A percentile compares a stretch with the other conserved stretches of the same genome.
These are phyloP conservation scores for Cygnus atratus DNA, from an alignment of 2,113 vertebrate genomes.

Conservation along the genomic window DNA sequence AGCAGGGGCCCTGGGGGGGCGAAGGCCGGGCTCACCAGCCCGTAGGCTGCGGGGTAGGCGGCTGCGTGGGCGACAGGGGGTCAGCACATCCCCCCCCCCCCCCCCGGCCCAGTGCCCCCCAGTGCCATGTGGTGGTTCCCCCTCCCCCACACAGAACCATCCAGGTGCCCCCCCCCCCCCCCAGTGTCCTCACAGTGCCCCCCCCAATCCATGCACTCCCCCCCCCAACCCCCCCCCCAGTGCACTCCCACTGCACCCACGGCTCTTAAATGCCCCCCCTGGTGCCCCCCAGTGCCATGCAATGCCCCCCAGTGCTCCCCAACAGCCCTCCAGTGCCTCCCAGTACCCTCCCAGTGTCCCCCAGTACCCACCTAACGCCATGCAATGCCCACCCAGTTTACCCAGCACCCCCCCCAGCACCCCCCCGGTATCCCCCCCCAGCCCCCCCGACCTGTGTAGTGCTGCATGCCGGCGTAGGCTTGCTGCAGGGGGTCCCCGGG, in stretches of 20 bases:
- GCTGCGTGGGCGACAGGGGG: slow-evolving; percentile 70
- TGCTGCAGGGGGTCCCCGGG: slow-evolving; percentile 91
- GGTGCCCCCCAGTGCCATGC: no score
- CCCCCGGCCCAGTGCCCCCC: no score
- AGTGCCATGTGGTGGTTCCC: no score
- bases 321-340: background rate
- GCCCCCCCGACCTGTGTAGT: slow-evolving; percentile 85
- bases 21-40: slow-evolving; percentile 88
- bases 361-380: background rate
- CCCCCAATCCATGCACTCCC: no score
- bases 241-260: no score
- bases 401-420: background rate
- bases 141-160: no score
- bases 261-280: no score
- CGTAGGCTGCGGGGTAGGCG: slow-evolving; percentile 89
- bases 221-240: no score
- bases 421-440: background rate
- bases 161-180: no score
- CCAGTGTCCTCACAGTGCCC: no score
- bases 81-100: background rate
- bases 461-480: slow-evolving; percentile 93
- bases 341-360: background rate
- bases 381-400: background rate
- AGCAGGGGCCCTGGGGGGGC: slow-evolving; percentile 86
- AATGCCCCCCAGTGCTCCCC: background rate